These are phyloP conservation scores for Datnioides undecimradiatus DNA, from an alignment of 2,113 vertebrate species.

Conservation along the genomic window DNA sequence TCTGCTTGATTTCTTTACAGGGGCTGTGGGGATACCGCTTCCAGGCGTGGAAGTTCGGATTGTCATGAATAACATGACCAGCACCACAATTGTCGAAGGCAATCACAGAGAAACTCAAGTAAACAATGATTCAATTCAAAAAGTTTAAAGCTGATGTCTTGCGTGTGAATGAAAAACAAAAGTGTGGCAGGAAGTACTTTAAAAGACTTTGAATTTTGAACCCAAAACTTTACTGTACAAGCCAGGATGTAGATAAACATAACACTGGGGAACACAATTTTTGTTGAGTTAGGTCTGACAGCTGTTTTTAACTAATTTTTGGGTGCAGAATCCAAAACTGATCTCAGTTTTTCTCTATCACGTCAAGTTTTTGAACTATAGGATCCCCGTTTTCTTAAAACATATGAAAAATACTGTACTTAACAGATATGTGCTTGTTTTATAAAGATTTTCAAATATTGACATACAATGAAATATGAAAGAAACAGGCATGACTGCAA, in stretches of 20 bases:
- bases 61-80: conserved; percentile 79
- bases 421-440: too few relatives aligned
- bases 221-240: neutral
- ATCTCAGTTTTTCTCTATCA: too few relatives aligned
- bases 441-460: too few relatives aligned
- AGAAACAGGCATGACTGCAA: too few relatives aligned
- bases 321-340: too few relatives aligned
- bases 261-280: too few relatives aligned
- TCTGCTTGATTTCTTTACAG: conserved; percentile 76
- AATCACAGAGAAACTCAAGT: conserved; percentile 86
- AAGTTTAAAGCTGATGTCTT: neutral
- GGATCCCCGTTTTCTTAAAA: too few relatives aligned
- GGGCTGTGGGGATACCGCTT: conserved; percentile 92
- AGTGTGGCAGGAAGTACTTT: neutral
- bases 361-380: too few relatives aligned
- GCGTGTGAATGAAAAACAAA: neutral
- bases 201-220: neutral
- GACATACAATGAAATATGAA: too few relatives aligned
- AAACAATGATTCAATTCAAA: conserved; percentile 27
- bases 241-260: neutral
- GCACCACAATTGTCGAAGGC: conserved; percentile 85
- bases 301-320: too few relatives aligned
- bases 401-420: too few relatives aligned
- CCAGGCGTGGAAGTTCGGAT: conserved; percentile 89
- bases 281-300: too few relatives aligned